These are phyloP conservation scores for Pentamera pediparva DNA, from an alignment of 53 echinoderm and acorn worm genomes.

Conservation along the genomic window DNA sequence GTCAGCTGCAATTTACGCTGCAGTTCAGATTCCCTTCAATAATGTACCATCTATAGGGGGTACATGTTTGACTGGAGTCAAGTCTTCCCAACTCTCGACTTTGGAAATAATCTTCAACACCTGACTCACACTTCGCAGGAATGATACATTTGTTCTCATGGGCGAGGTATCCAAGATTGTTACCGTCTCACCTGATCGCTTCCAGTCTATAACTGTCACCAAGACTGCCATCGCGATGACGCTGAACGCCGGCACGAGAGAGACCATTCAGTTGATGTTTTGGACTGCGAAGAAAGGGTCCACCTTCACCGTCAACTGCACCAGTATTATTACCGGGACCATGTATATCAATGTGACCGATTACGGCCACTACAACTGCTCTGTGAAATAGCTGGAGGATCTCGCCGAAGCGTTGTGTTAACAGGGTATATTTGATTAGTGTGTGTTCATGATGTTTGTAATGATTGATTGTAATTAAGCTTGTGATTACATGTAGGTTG, in stretches of 20 bases:
- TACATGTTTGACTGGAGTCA: no score
- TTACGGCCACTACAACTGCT: constrained; percentile 1
- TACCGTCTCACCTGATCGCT: constrained; percentile 31
- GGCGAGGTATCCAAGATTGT: constrained; percentile 40
- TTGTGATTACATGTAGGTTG: no score
- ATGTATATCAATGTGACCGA: constrained; percentile 1
- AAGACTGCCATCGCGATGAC: neutral
- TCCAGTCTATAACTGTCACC: constrained; percentile 4
- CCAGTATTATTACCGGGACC: neutral
- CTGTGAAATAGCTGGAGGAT: neutral
- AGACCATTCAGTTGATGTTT: constrained; percentile 7
- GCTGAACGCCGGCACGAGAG: neutral
- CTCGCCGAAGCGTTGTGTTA: no score
- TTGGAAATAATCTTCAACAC: no score
- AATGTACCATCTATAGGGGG: no score
- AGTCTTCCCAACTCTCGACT: no score
- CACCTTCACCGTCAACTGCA: neutral
- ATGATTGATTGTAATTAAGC: no score
- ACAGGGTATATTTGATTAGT: no score
- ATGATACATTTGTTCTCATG: constrained; percentile 24
- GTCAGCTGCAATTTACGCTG: neutral
- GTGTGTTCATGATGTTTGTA: no score
- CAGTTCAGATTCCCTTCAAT: neutral
- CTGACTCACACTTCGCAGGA: neutral
- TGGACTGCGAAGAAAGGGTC: neutral